Percentiles rank a stretch among this genome's conserved stretches.
Evolutionary conservation across 37 sponge, comb jelly and placozoan genomes (phyloP).

Genomic region (Mnemiopsis leidyi): DNA sequence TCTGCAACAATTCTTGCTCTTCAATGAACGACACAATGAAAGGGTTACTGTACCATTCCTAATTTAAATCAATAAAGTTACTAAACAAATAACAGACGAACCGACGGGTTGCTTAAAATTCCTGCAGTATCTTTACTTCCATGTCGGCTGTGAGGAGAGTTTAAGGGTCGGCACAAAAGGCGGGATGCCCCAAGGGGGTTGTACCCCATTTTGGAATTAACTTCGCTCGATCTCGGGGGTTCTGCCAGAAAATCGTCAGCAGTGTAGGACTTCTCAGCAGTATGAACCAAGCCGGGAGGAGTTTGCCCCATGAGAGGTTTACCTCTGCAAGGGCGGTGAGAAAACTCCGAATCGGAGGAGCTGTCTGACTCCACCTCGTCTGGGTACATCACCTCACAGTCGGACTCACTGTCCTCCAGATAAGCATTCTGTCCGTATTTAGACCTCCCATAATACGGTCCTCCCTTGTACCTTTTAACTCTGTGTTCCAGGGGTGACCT

Average conservation of each 20-base stretch:
- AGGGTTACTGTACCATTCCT: too few relatives aligned
- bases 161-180: not conserved
- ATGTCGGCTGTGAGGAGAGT: too few relatives aligned
- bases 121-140: too few relatives aligned
- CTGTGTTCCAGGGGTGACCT: not conserved
- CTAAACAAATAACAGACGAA: too few relatives aligned
- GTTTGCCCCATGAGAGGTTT: not conserved
- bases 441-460: not conserved
- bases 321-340: not conserved
- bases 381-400: not conserved
- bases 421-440: not conserved
- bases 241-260: slow-evolving; percentile 6
- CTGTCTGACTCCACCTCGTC: not conserved
- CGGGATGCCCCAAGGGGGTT: not conserved
- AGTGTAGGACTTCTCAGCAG: not conserved
- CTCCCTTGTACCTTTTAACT: not conserved
- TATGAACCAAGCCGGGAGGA: not conserved
- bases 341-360: slow-evolving; percentile 28
- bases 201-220: not conserved
- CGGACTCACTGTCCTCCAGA: not conserved
- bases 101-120: too few relatives aligned
- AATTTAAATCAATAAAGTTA: too few relatives aligned
- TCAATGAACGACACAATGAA: too few relatives aligned
- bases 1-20: too few relatives aligned
- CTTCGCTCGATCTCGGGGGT: not conserved